Conservation (phyloP, 2,113 vertebrate species). For the Ginglymostoma cirratum region DNA sequence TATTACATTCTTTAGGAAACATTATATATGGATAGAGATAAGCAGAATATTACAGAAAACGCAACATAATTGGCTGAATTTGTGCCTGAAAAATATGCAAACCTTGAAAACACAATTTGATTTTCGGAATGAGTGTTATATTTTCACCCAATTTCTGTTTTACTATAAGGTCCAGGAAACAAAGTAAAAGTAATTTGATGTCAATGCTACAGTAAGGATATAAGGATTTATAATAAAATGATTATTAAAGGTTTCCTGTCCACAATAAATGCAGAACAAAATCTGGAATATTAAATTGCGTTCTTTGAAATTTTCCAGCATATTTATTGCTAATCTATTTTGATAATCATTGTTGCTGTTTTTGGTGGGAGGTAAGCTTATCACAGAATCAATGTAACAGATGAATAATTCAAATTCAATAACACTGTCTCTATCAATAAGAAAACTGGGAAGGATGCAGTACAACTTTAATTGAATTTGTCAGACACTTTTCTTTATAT, state of each 20-base stretch:
- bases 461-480: constrained; percentile 25
- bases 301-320: neutral
- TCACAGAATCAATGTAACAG: neutral
- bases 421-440: constrained; percentile 24
- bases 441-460: neutral
- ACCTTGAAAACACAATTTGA: neutral
- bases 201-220: neutral
- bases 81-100: neutral
- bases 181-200: constrained; percentile 32
- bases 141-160: neutral
- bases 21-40: neutral
- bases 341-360: constrained; percentile 28
- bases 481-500: neutral
- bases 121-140: constrained; percentile 19
- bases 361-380: neutral
- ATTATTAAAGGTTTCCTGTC: constrained; percentile 21
- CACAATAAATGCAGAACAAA: constrained; percentile 13
- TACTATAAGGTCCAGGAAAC: neutral
- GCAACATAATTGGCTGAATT: neutral
- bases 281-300: constrained; percentile 17
- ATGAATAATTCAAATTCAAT: constrained; percentile 37
- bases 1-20: neutral
- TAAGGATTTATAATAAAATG: constrained; percentile 10
- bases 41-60: constrained; percentile 26
- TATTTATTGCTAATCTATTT: constrained; percentile 33